Evolutionary conservation across 2,113 vertebrate species (phyloP).

Genomic region (Heterotis niloticus): DNA sequence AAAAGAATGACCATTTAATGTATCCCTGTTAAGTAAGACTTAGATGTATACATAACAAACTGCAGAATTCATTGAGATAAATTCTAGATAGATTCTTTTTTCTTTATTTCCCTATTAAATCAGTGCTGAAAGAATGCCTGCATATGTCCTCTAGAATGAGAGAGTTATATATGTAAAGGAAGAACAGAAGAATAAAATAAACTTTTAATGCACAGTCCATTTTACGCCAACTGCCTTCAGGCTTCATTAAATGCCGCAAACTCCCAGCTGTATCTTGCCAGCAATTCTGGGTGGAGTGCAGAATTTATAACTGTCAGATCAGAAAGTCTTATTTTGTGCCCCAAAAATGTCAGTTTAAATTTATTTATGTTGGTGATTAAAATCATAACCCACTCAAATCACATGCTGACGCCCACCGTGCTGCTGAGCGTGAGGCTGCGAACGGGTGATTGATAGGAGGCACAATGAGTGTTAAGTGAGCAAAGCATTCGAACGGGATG

Average conservation of each 20-base stretch:
- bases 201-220: too few relatives aligned
- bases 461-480: neutral
- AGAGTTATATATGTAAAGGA: too few relatives aligned
- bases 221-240: neutral
- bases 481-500: too few relatives aligned
- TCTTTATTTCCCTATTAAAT: neutral
- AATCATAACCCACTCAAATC: conserved; percentile 5
- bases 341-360: conserved; percentile 16
- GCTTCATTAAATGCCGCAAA: neutral
- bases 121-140: neutral
- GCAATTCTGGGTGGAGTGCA: neutral
- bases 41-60: too few relatives aligned
- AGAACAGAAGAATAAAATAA: too few relatives aligned
- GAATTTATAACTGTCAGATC: conserved; percentile 7
- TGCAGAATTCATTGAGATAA: too few relatives aligned
- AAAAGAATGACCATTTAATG: too few relatives aligned
- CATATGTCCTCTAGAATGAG: neutral
- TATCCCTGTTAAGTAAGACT: too few relatives aligned
- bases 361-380: conserved; percentile 16
- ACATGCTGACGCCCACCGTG: conserved; percentile 1
- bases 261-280: neutral
- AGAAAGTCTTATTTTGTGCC: conserved; percentile 10
- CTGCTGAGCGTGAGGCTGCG: neutral
- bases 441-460: neutral
- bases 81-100: too few relatives aligned